A percentile compares a stretch with the other conserved stretches of the same genome.
Conservation (phyloP, 2,113 vertebrate species). For the Trogon melanurus region DNA sequence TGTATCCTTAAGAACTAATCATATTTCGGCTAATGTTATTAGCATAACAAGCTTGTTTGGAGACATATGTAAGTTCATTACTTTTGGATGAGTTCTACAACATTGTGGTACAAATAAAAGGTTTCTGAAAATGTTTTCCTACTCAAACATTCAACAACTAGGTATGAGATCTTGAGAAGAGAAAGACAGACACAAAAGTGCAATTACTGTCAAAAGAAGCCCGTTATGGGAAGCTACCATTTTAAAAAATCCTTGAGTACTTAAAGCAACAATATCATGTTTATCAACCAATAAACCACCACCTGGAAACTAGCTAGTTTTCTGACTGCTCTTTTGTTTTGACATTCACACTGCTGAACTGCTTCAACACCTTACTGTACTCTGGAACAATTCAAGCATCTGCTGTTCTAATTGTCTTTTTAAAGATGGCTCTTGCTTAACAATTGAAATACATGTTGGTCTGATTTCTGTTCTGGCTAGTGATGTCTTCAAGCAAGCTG, state of each 20-base stretch:
- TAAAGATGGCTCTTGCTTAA: not conserved
- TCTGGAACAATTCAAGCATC: not conserved
- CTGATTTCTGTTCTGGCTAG: not conserved
- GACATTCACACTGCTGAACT: not conserved
- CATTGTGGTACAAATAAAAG: not conserved
- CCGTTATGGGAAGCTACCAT: not conserved
- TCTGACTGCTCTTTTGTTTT: not conserved
- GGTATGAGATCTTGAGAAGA: not conserved
- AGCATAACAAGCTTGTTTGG: not conserved
- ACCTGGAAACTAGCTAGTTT: not conserved
- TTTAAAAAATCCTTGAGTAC: not conserved
- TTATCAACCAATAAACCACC: not conserved
- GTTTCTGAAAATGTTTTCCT: not conserved
- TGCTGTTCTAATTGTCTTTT: not conserved
- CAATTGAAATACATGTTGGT: not conserved
- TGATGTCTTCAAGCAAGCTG: not conserved
- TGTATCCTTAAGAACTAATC: not conserved
- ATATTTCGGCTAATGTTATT: not conserved
- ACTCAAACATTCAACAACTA: not conserved
- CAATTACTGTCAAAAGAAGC: not conserved
- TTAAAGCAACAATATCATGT: not conserved
- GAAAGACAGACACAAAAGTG: not conserved
- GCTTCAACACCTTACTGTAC: not conserved
- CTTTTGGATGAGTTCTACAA: not conserved
- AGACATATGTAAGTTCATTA: not conserved